These are phyloP conservation scores for Nothocercus julius DNA, from an alignment of 2,113 vertebrate genomes.

Conservation along the genomic window DNA sequence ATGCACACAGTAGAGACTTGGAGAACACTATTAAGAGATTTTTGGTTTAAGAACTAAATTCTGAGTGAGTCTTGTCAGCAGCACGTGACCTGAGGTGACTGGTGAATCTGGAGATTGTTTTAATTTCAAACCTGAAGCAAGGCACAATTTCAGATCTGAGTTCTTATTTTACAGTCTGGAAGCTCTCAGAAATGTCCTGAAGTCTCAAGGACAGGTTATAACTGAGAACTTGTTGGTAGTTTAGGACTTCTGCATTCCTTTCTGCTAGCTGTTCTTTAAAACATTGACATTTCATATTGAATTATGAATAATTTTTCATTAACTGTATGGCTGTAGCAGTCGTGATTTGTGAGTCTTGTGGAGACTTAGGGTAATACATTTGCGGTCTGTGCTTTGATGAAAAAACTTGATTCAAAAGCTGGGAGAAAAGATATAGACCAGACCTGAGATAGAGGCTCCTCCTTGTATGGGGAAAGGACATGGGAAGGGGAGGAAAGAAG, in stretches of 20 bases:
- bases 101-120: not conserved
- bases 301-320: conserved; percentile 39
- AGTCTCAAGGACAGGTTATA: not conserved
- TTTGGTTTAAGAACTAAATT: not conserved
- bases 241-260: not conserved
- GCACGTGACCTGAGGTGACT: not conserved
- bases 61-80: not conserved
- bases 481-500: not conserved
- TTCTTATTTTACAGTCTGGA: not conserved
- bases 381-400: not conserved
- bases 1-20: not conserved
- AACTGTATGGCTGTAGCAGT: not conserved
- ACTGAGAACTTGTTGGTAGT: not conserved
- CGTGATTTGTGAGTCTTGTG: not conserved
- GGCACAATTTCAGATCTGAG: conserved; percentile 1
- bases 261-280: conserved; percentile 21
- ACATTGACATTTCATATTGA: conserved; percentile 9
- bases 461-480: not conserved
- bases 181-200: not conserved
- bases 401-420: not conserved
- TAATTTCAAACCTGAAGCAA: not conserved
- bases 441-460: not conserved
- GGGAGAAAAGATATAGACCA: not conserved
- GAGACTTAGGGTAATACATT: not conserved
- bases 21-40: not conserved